phyloP scores from a whole-genome alignment of 1,140 invertebrate genomes.

The Paraescarpia echinospica region DNA sequence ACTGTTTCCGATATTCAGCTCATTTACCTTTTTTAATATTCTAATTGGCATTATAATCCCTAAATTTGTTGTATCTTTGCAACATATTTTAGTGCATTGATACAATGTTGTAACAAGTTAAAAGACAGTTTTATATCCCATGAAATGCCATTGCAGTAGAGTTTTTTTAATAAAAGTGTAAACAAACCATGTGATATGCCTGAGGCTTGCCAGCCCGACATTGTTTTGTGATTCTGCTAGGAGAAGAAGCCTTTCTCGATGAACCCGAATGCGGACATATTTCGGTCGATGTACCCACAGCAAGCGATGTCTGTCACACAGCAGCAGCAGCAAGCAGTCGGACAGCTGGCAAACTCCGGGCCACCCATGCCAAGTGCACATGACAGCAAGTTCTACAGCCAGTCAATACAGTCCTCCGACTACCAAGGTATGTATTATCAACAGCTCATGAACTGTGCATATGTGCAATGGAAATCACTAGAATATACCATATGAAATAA shows the following conservation, averaged over 20 bases:
- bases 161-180: neutral
- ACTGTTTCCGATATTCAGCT: neutral
- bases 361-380: neutral
- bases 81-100: no score
- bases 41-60: neutral
- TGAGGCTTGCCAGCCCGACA: neutral
- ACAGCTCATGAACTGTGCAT: no score
- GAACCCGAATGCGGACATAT: conserved; percentile 54
- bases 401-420: neutral
- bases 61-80: neutral
- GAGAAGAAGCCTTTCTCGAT: conserved; percentile 20
- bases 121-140: neutral
- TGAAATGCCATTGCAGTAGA: neutral
- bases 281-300: conserved; percentile 46
- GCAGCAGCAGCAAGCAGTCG: neutral
- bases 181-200: neutral
- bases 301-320: neutral
- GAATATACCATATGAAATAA: neutral
- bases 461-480: neutral
- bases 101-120: neutral
- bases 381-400: neutral
- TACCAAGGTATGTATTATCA: neutral
- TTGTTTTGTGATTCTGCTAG: conserved; percentile 7
- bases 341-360: neutral
- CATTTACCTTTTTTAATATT: neutral